Percentiles rank a stretch among this genome's conserved stretches.
These are phyloP conservation scores for Alligator mississippiensis DNA, from an alignment of 2,113 vertebrate species.

Conservation along the genomic window DNA sequence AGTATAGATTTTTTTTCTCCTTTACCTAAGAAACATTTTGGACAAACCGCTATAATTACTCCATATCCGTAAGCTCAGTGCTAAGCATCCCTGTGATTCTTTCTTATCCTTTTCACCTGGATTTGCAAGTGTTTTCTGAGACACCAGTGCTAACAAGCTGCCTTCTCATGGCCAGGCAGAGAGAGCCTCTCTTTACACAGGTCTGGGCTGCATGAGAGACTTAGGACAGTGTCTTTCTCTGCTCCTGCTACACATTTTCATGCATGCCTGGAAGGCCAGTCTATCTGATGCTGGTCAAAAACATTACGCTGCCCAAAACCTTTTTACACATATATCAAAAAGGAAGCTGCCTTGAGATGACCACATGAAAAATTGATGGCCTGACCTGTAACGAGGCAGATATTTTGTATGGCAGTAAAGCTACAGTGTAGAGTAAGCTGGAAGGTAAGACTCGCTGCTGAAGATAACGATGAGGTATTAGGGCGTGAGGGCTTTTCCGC, in stretches of 20 bases:
- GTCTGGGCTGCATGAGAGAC: not conserved
- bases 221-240: not conserved
- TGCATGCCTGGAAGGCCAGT: not conserved
- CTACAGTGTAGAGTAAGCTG: not conserved
- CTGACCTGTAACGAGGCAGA: not conserved
- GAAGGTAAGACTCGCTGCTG: not conserved
- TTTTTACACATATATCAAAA: not conserved
- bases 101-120: not conserved
- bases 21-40: constrained; percentile 2
- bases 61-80: not conserved
- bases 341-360: not conserved
- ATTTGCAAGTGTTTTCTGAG: not conserved
- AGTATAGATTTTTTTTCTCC: not conserved
- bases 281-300: not conserved
- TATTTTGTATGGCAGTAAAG: not conserved
- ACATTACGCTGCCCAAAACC: not conserved
- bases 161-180: not conserved
- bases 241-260: not conserved
- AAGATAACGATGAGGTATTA: not conserved
- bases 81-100: not conserved
- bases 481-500: not conserved
- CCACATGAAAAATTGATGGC: not conserved
- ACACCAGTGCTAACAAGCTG: not conserved
- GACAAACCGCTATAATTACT: not conserved
- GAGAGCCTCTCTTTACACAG: not conserved